Conservation (phyloP, 2,113 vertebrate genomes). For the Nesoenas mayeri region DNA sequence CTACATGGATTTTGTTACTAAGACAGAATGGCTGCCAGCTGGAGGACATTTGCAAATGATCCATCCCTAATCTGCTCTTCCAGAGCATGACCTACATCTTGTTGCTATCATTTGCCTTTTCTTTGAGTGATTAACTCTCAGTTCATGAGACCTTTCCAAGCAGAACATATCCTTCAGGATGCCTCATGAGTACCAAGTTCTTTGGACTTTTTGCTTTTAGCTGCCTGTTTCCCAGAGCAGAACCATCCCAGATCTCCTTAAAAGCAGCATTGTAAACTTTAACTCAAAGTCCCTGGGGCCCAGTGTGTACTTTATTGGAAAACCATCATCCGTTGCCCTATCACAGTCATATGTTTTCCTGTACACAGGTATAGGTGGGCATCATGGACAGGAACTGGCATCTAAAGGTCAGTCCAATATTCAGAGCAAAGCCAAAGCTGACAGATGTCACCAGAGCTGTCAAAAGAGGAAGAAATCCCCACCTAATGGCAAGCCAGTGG, state of each 20-base stretch:
- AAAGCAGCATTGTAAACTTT: neutral
- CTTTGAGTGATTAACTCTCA: neutral
- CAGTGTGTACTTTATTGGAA: neutral
- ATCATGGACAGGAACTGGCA: neutral
- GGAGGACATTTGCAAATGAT: neutral
- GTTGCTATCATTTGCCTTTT: neutral
- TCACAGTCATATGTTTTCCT: neutral
- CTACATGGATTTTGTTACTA: neutral
- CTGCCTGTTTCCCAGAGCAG: neutral
- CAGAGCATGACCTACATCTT: neutral
- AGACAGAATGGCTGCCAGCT: neutral
- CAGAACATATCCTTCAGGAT: neutral
- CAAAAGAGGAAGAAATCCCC: neutral
- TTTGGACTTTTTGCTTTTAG: neutral
- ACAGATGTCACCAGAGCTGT: neutral
- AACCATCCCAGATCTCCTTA: neutral
- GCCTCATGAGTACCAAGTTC: neutral
- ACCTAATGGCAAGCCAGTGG: neutral
- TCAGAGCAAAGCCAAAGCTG: neutral
- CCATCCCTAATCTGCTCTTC: constrained; percentile 11
- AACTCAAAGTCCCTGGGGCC: neutral
- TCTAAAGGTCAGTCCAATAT: neutral
- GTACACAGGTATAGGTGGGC: neutral
- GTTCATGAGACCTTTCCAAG: neutral
- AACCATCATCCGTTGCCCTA: neutral